Conservation (phyloP, 2,113 vertebrate species). For the Vulpes lagopus region DNA sequence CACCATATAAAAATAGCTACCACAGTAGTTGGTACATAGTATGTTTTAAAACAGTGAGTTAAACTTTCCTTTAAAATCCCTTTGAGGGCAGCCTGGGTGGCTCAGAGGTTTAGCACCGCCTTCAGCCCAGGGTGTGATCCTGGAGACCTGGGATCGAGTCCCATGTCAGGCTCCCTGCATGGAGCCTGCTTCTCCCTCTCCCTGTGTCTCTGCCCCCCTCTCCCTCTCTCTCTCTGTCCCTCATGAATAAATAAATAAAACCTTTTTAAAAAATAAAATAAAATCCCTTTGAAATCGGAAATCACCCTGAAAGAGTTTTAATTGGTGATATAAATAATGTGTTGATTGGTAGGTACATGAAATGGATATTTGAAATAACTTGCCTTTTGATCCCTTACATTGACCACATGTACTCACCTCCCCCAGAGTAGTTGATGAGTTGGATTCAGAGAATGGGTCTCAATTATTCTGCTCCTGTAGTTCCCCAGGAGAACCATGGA, state of each 20-base stretch:
- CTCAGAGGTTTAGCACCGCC: too few relatives aligned
- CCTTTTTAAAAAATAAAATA: too few relatives aligned
- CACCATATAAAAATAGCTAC: not conserved
- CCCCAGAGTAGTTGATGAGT: not conserved
- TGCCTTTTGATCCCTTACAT: not conserved
- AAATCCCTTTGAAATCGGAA: not conserved
- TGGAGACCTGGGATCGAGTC: too few relatives aligned
- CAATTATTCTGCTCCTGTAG: not conserved
- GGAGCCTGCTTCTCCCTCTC: too few relatives aligned
- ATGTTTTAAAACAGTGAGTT: not conserved
- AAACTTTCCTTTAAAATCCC: not conserved
- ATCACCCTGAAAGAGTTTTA: not conserved
- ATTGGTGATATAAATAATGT: not conserved
- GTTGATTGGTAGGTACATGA: not conserved
- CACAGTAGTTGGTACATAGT: not conserved
- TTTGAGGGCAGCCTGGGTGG: not conserved
- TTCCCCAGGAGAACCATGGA: not conserved
- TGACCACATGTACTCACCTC: rapidly evolving
- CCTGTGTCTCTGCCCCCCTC: too few relatives aligned
- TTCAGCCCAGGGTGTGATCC: too few relatives aligned
- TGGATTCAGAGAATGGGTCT: not conserved
- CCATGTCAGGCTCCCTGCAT: too few relatives aligned
- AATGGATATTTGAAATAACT: not conserved
- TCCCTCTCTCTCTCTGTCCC: too few relatives aligned
- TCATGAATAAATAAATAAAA: too few relatives aligned